These are phyloP conservation scores for Drosophila imparisetae DNA, from an alignment of 2,888 invertebrate species.

Conservation along the genomic window DNA sequence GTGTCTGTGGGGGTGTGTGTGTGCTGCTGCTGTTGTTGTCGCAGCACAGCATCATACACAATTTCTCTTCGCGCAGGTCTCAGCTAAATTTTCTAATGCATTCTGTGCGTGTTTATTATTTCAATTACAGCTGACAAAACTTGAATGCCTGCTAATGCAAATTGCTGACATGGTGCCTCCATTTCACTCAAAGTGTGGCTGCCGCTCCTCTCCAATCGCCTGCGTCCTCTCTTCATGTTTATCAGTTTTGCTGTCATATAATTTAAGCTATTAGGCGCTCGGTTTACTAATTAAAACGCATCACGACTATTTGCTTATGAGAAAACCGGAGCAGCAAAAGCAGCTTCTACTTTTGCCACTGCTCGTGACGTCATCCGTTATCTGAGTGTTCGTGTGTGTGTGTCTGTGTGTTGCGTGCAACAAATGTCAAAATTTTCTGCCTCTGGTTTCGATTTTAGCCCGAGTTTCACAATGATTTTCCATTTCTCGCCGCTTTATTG, in stretches of 20 bases:
- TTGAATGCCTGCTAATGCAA: constrained; percentile 67
- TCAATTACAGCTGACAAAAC: constrained; percentile 70
- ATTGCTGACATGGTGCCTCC: constrained; percentile 41
- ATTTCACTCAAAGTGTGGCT: background rate
- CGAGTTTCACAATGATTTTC: constrained; percentile 46
- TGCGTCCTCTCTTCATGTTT: background rate
- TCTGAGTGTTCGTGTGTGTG: constrained; percentile 6
- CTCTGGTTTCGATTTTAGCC: constrained; percentile 32
- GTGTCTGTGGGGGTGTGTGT: constrained; percentile 4
- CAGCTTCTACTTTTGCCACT: background rate
- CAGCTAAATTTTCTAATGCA: constrained; percentile 70
- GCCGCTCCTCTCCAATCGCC: background rate
- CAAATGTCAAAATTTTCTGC: constrained; percentile 60
- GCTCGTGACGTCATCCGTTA: constrained; percentile 24
- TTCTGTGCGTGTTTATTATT: constrained; percentile 81
- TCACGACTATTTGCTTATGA: constrained; percentile 69
- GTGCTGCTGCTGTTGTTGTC: constrained; percentile 30
- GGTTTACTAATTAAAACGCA: constrained; percentile 70
- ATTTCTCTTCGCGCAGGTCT: constrained; percentile 46
- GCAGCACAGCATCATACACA: constrained; percentile 32
- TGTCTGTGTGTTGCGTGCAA: constrained; percentile 32
- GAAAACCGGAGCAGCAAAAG: background rate
- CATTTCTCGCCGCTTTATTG: constrained; percentile 40
- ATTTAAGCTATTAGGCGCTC: constrained; percentile 71
- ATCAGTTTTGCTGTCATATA: constrained; percentile 6